These are phyloP conservation scores for Leucoraja erinaceus DNA, from an alignment of 2,113 vertebrate species.

Conservation along the genomic window DNA sequence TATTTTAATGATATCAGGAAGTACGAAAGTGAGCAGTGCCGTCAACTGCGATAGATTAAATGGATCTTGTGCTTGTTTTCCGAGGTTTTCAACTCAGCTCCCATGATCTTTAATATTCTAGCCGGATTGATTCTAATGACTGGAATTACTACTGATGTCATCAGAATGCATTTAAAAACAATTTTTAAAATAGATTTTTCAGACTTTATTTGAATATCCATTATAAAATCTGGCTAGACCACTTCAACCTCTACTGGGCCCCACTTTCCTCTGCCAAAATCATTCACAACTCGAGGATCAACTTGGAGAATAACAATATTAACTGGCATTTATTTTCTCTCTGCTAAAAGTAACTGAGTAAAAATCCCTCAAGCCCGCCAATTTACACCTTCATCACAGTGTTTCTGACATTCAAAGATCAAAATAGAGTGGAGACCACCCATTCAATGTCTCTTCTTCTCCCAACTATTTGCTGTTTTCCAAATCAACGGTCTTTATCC, in stretches of 20 bases:
- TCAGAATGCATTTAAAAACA: not conserved
- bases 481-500: not conserved
- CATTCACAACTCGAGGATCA: not conserved
- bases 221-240: not conserved
- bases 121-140: not conserved
- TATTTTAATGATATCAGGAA: too few species aligned
- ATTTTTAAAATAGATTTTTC: not conserved
- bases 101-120: not conserved
- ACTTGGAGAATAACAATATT: not conserved
- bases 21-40: too few species aligned
- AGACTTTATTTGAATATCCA: not conserved
- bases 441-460: not conserved
- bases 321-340: not conserved
- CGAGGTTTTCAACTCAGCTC: too few species aligned
- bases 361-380: not conserved
- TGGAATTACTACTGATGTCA: not conserved
- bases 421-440: not conserved
- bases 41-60: too few species aligned
- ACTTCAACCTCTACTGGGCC: not conserved
- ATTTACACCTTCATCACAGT: not conserved
- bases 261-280: not conserved
- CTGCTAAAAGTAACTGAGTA: not conserved
- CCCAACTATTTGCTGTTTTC: not conserved
- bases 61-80: too few species aligned
- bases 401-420: not conserved